Conservation (phyloP, 2,797 vertebrate species). For the Columba guinea region DNA sequence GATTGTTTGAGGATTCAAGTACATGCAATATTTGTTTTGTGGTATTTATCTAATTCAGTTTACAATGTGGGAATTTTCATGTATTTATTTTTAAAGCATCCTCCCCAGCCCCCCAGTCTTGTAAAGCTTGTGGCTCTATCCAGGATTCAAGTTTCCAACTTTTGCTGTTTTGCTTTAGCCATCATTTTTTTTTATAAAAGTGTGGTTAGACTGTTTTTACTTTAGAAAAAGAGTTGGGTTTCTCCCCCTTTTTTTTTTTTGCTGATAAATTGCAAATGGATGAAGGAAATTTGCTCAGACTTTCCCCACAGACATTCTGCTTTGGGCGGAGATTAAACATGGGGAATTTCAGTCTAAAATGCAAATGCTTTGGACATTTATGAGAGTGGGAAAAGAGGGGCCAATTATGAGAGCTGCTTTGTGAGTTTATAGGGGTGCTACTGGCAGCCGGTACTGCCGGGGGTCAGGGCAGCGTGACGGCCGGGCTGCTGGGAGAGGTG, state of each 20-base stretch:
- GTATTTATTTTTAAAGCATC: not conserved
- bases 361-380: slow-evolving; percentile 20
- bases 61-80: not conserved
- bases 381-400: not conserved
- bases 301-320: not conserved
- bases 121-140: not conserved
- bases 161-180: not conserved
- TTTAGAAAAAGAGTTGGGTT: not conserved
- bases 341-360: not conserved
- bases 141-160: not conserved
- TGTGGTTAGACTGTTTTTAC: slow-evolving; percentile 16
- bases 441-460: not conserved
- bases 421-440: not conserved
- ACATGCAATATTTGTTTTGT: not conserved
- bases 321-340: not conserved
- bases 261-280: slow-evolving; percentile 21
- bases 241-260: not conserved
- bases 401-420: not conserved
- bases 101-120: not conserved
- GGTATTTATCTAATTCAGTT: not conserved
- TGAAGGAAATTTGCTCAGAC: not conserved
- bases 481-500: not conserved
- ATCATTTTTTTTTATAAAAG: not conserved
- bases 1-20: not conserved
- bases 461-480: accelerated